Conservation (phyloP, 92 coral and sea anemone species). For the Blastomussa wellsi region DNA sequence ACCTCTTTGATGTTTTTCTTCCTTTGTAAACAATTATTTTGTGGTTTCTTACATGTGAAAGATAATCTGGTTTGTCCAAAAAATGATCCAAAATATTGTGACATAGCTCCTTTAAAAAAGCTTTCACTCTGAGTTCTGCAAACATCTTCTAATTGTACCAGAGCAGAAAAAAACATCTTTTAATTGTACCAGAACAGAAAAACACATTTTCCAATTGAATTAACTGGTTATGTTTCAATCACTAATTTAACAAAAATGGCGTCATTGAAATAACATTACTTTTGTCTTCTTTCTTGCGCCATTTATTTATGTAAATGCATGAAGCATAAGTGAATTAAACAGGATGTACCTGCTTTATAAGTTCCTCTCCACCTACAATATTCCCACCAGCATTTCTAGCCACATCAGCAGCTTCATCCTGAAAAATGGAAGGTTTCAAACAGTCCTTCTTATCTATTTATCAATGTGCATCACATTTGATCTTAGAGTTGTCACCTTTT, state of each 20-base stretch:
- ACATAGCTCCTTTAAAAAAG: too few species aligned
- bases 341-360: constrained; percentile 72
- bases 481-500: too few species aligned
- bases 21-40: too few species aligned
- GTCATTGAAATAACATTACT: too few species aligned
- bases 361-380: constrained; percentile 91
- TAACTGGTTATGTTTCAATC: not conserved
- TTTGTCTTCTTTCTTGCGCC: not conserved
- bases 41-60: too few species aligned
- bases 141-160: not conserved
- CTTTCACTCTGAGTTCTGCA: not conserved
- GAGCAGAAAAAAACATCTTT: not conserved
- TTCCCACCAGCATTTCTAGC: constrained; percentile 94
- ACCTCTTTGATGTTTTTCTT: too few species aligned
- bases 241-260: too few species aligned
- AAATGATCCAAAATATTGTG: too few species aligned
- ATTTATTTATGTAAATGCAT: not conserved
- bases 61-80: too few species aligned
- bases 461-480: too few species aligned
- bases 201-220: not conserved
- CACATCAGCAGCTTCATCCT: constrained; percentile 86
- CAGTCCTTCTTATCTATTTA: too few species aligned
- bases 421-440: not conserved
- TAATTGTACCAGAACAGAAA: not conserved
- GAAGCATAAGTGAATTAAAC: not conserved